phyloP scores from a whole-genome alignment of 2,888 invertebrate species.

The Anagyrus pseudococci region DNA sequence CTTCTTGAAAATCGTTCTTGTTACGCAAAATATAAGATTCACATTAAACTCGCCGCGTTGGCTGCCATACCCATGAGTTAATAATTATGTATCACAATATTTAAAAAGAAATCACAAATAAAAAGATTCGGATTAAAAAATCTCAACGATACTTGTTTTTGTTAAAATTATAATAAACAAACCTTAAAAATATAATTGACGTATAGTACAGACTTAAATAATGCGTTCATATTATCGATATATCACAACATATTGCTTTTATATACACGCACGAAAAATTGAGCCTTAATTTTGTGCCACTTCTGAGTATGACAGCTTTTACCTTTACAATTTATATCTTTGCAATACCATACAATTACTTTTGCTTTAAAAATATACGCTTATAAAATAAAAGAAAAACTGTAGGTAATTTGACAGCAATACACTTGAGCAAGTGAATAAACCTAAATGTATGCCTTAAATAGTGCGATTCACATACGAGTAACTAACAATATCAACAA shows the following conservation, averaged over 20 bases:
- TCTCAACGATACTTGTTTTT: background rate
- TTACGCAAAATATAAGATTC: no score
- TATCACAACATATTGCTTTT: constrained; percentile 27
- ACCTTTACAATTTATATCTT: no score
- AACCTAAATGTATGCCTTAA: no score
- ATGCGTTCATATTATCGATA: constrained; percentile 9
- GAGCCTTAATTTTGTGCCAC: constrained; percentile 2
- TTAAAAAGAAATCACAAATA: constrained; percentile 15
- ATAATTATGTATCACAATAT: constrained; percentile 15
- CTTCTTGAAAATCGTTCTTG: no score
- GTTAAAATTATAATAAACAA: constrained; percentile 1
- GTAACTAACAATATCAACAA: no score
- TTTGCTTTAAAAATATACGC: no score
- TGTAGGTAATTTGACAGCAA: no score
- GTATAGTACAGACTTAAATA: constrained; percentile 4
- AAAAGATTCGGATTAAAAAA: background rate
- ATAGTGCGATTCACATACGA: no score
- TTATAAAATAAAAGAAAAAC: no score
- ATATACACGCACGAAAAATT: constrained; percentile 2
- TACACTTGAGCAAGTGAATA: no score
- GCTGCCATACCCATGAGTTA: constrained; percentile 17
- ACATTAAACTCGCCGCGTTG: no score
- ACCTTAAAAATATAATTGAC: constrained; percentile 33
- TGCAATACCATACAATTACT: no score
- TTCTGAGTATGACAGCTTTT: constrained; percentile 19